Evolutionary conservation across 2,113 vertebrate species (phyloP), one percentile per base, ranked within the genome.

Genomic region (Erinaceus europaeus): DNA sequence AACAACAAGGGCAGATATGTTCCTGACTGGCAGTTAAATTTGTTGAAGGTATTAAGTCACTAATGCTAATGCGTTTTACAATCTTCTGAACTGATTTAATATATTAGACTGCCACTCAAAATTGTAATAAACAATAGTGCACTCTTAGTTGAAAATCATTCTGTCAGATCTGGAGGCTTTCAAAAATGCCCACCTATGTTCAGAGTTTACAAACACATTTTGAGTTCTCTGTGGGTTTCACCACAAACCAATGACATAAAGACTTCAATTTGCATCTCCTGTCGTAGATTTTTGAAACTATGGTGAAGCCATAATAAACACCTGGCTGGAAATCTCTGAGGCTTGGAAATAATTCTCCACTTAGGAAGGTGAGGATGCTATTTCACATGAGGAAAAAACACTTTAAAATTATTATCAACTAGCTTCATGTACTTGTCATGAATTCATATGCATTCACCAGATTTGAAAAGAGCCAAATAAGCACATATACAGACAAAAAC

Each of bases 21-120:
- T 94, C 87, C 90, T 97, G 97, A 98, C 92, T 98, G 97, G 97
- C 97, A 97, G 96, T 96, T 96, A 97, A 96, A 98, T 97, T 97
- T 97, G 95, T 96, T 96, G 97, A 94, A 96, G 96, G 96, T 97
- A 97, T 97, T 98, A 97, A 97, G 97, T 96, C 96, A 95, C 96
- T 97, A 96, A 97, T 97, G 95, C 94, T 97, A 97, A 97, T 97
- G 94, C 94, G 95, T 97, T 97, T 97, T 95, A 96, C 96, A 97
- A 95, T 97, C 96, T 97, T 97, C 96, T 95, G 96, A 96, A 96
- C 96, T 97, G 96, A 97, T 97, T 97, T 97, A 97, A 97, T 97
- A 96, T 97, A 97, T 97, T 97, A 97, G 94, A 74, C 97, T 97
- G 97, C 95, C 97, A 97, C 94, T 98, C 97, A 98, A 97, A 96